Evolutionary conservation across 2,888 invertebrate genomes (phyloP).

Genomic region (Xestobium rufovillosum): DNA sequence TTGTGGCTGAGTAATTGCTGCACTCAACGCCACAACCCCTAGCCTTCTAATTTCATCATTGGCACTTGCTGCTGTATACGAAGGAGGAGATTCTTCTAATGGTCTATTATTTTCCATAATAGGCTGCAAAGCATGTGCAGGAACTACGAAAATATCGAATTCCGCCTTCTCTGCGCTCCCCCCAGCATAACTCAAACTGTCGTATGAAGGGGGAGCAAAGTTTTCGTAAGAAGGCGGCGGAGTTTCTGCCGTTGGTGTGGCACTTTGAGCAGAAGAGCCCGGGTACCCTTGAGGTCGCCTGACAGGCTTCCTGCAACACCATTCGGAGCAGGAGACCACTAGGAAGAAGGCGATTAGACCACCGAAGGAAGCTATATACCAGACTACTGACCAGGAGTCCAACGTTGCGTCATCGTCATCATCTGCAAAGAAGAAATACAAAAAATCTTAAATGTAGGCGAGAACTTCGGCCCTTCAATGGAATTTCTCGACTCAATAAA

Average conservation of each 20-base stretch:
- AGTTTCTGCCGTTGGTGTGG: conserved; percentile 39
- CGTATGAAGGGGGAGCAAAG: conserved; percentile 51
- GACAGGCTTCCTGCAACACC: conserved; percentile 44
- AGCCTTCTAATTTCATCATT: no score
- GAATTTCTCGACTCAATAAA: no score
- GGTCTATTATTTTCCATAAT: no score
- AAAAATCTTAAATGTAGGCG: conserved; percentile 10
- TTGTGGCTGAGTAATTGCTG: no score
- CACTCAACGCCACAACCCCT: no score
- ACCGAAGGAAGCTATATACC: conserved; percentile 53
- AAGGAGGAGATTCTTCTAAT: no score
- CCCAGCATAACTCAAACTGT: conserved; percentile 35
- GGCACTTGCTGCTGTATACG: no score
- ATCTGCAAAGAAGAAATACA: conserved; percentile 25
- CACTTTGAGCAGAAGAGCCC: conserved; percentile 11
- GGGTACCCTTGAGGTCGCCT: conserved; percentile 19
- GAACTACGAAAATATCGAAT: conserved; percentile 46
- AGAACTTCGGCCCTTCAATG: no score
- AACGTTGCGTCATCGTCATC: conserved; percentile 23
- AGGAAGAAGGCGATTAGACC: conserved; percentile 50
- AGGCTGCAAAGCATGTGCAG: no score
- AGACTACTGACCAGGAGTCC: conserved; percentile 50
- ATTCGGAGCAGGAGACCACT: conserved; percentile 50
- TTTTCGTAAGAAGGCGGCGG: conserved; percentile 51
- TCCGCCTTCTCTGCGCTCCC: conserved; percentile 39